These are phyloP conservation scores for Agriopis aurantiaria DNA, from an alignment of 2,888 invertebrate species.

Conservation along the genomic window DNA sequence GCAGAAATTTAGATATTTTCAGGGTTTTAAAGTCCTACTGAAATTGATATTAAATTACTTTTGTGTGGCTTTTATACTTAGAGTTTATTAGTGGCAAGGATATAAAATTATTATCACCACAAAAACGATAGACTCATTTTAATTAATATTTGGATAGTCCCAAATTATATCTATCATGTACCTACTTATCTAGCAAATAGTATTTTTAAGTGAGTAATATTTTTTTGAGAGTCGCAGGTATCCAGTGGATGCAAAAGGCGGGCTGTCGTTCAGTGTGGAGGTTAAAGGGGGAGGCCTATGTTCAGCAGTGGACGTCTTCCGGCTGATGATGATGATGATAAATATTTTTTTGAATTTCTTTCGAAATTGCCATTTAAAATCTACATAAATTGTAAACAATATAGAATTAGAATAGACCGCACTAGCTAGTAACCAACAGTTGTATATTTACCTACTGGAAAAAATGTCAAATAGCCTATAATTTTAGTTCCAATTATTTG, in stretches of 20 bases:
- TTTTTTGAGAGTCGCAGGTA: too few relatives aligned
- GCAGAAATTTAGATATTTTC: slow-evolving; percentile 26
- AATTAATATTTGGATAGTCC: too few relatives aligned
- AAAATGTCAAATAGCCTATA: not conserved
- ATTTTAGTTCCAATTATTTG: not conserved
- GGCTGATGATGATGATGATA: too few relatives aligned
- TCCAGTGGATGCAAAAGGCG: too few relatives aligned
- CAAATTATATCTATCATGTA: too few relatives aligned
- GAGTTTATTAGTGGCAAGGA: too few relatives aligned
- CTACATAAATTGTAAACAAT: not conserved
- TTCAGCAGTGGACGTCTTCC: too few relatives aligned
- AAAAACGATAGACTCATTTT: too few relatives aligned
- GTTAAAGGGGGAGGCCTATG: too few relatives aligned
- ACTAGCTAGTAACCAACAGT: not conserved
- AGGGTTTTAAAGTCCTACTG: not conserved
- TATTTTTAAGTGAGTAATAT: not conserved
- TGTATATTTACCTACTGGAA: not conserved
- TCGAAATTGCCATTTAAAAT: not conserved
- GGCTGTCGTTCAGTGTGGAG: too few relatives aligned
- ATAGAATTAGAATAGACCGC: not conserved
- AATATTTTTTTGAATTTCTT: not conserved
- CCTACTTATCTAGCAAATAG: too few relatives aligned
- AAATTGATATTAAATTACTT: not conserved
- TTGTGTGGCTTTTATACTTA: not conserved
- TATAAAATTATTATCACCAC: too few relatives aligned